Conservation (phyloP, 2,888 invertebrate species). For the Isoperla grammatica region DNA sequence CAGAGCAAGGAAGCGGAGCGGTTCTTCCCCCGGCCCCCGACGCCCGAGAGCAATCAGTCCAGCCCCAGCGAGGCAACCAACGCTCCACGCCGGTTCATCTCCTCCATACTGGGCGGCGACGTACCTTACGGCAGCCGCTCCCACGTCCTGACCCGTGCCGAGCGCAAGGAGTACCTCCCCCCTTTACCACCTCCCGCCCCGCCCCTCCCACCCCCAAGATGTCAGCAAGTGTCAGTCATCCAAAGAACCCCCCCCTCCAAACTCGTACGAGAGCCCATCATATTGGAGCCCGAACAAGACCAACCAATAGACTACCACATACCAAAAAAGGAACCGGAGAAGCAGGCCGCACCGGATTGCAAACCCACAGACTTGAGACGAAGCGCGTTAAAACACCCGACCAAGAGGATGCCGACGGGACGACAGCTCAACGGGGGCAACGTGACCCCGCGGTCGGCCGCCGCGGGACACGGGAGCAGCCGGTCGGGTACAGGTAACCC, state of each 20-base stretch:
- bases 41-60: conserved; percentile 23
- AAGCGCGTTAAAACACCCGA: conserved; percentile 25
- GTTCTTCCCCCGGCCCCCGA: conserved; percentile 18
- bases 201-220: conserved; percentile 41
- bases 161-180: conserved; percentile 67
- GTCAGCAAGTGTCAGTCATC: conserved; percentile 62
- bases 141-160: conserved; percentile 61
- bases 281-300: conserved; percentile 67
- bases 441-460: conserved; percentile 39
- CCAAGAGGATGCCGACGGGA: conserved; percentile 36
- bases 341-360: conserved; percentile 26
- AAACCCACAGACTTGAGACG: conserved; percentile 3
- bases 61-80: conserved; percentile 32
- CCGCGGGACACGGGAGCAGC: conserved; percentile 40
- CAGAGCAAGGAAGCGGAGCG: conserved; percentile 19
- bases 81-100: conserved; percentile 63
- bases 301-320: conserved; percentile 87
- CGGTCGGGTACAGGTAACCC: conserved; percentile 52
- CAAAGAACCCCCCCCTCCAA: conserved; percentile 60
- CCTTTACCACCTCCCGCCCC: conserved; percentile 24
- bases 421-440: conserved; percentile 17
- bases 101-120: conserved; percentile 74
- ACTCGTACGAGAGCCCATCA: conserved; percentile 40
- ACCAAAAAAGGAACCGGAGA: conserved; percentile 56
- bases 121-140: conserved; percentile 70